A percentile compares a stretch with the other conserved stretches of the same genome.
Evolutionary conservation across 2,797 vertebrate genomes (phyloP).

Genomic region (Sebastes glaucus): DNA sequence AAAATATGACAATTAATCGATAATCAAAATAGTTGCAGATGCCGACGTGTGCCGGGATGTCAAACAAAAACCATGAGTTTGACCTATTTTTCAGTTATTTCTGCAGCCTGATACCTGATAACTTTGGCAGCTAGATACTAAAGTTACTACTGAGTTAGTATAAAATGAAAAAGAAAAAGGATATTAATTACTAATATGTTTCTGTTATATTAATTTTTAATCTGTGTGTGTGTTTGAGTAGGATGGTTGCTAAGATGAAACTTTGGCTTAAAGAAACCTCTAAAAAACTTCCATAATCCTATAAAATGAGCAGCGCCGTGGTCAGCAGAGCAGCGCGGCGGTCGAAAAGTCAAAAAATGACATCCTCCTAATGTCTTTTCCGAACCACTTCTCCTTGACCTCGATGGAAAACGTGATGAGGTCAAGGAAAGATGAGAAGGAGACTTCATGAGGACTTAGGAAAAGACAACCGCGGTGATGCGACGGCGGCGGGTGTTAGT

Average conservation of each 20-base stretch:
- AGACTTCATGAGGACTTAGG: too few relatives aligned
- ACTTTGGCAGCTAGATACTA: not conserved
- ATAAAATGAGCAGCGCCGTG: not conserved
- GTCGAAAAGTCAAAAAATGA: too few relatives aligned
- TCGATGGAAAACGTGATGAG: too few relatives aligned
- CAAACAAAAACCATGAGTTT: not conserved
- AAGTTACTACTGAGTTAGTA: not conserved
- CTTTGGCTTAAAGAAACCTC: not conserved
- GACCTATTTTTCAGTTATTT: not conserved
- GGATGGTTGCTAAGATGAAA: not conserved
- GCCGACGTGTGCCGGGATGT: rapidly evolving
- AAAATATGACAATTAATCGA: not conserved
- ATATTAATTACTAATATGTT: not conserved
- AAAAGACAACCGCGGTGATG: too few relatives aligned
- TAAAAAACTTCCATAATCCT: not conserved
- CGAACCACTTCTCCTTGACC: too few relatives aligned
- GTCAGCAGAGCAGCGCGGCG: not conserved
- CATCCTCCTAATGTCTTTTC: too few relatives aligned
- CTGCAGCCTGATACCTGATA: not conserved
- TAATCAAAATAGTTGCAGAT: not conserved
- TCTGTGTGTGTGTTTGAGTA: not conserved
- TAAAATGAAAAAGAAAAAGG: not conserved
- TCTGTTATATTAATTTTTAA: not conserved
- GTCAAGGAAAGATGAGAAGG: too few relatives aligned
- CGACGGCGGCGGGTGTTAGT: too few relatives aligned